These are phyloP conservation scores for Tetragonula clypearis DNA, from an alignment of 1,140 invertebrate species.

Conservation along the genomic window DNA sequence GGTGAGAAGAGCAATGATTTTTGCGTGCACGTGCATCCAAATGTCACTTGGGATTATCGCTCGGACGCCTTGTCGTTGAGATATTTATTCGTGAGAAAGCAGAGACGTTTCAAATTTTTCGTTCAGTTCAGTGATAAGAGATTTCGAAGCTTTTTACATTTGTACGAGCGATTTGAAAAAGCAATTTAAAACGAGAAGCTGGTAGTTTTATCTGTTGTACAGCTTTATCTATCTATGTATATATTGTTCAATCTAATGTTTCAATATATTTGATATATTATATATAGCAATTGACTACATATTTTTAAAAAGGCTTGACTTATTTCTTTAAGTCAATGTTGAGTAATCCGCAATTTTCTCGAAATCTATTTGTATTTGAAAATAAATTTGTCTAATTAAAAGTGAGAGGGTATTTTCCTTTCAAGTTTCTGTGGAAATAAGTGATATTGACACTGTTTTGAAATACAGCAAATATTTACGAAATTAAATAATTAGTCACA, in stretches of 20 bases:
- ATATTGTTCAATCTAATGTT: too few species aligned
- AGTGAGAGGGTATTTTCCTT: background rate
- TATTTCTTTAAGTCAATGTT: background rate
- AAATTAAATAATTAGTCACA: background rate
- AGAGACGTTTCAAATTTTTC: background rate
- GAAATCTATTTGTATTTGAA: background rate
- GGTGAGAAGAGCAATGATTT: background rate
- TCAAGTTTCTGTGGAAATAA: background rate
- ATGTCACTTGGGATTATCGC: slow-evolving; percentile 1
- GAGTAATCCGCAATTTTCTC: background rate
- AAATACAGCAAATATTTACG: background rate
- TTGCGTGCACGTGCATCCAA: slow-evolving; percentile 2
- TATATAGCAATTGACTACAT: too few species aligned
- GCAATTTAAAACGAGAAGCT: background rate
- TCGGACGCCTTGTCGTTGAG: background rate
- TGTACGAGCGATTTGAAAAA: background rate
- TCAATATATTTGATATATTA: too few species aligned
- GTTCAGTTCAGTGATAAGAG: too few species aligned
- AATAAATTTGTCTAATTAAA: background rate
- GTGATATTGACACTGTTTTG: background rate
- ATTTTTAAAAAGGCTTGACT: background rate
- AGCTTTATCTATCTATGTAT: too few species aligned
- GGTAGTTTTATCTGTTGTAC: background rate
- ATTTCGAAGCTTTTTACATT: background rate
- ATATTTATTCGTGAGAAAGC: background rate